A percentile compares a stretch with the other conserved stretches of the same genome.
Conservation (phyloP, 2,797 vertebrate species). For the Echeneis naucrates region DNA sequence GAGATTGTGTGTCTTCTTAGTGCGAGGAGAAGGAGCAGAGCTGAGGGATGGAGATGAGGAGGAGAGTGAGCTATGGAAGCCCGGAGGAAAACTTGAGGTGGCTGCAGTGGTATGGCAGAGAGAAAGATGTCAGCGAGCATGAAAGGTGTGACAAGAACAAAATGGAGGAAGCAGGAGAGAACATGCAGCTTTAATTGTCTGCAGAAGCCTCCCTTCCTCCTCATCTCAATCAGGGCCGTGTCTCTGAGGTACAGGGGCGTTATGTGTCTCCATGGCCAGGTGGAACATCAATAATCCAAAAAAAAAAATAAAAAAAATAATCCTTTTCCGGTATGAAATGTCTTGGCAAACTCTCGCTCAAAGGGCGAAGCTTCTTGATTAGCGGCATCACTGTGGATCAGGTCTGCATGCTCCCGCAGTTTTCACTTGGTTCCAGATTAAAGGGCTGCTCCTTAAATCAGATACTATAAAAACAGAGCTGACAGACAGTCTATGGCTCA, state of each 20-base stretch:
- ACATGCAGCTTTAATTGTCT: slow-evolving; percentile 80
- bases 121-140: slow-evolving; percentile 48
- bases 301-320: too few species aligned
- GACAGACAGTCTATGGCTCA: slow-evolving; percentile 68
- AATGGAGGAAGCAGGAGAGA: slow-evolving; percentile 55
- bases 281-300: slow-evolving; percentile 63
- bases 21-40: slow-evolving; percentile 11
- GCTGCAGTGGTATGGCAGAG: slow-evolving; percentile 22
- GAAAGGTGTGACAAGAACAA: slow-evolving; percentile 54
- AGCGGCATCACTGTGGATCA: slow-evolving; percentile 30
- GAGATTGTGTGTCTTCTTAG: slow-evolving; percentile 42
- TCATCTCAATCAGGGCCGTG: slow-evolving; percentile 63
- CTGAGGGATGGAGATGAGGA: slow-evolving; percentile 14
- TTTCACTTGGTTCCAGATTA: slow-evolving; percentile 55
- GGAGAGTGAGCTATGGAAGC: slow-evolving; percentile 10
- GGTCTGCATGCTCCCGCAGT: slow-evolving; percentile 35
- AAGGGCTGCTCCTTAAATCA: slow-evolving; percentile 69
- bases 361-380: slow-evolving; percentile 42
- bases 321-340: slow-evolving; percentile 31
- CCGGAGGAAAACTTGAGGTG: slow-evolving; percentile 14
- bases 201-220: slow-evolving; percentile 55
- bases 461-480: slow-evolving; percentile 73
- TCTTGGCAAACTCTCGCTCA: slow-evolving; percentile 13
- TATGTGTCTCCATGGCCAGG: slow-evolving; percentile 60
- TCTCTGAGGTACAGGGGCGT: slow-evolving; percentile 59